Evolutionary conservation across 2,113 vertebrate genomes (phyloP).

Genomic region (Leptobrachium ailaonicum): DNA sequence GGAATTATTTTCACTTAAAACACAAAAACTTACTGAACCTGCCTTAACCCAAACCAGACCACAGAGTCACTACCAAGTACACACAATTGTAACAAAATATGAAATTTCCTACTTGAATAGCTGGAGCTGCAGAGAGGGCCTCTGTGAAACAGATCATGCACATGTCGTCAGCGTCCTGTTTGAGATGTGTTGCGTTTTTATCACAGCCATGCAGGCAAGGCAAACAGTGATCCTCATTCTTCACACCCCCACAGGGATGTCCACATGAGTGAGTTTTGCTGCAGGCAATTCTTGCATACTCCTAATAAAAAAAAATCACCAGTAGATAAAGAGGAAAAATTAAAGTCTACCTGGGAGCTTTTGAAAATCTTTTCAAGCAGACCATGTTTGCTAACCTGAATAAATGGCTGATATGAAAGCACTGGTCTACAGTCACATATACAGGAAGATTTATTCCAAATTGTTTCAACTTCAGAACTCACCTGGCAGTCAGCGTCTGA

Average conservation of each 20-base stretch:
- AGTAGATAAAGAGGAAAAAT: too few relatives aligned
- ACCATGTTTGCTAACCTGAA: too few relatives aligned
- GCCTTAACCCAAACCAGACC: too few relatives aligned
- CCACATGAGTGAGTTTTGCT: constrained; percentile 93
- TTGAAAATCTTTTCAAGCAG: too few relatives aligned
- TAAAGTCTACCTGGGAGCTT: too few relatives aligned
- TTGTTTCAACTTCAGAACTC: constrained; percentile 20
- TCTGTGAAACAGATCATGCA: constrained; percentile 99
- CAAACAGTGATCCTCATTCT: constrained; percentile 89
- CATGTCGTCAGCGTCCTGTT: constrained; percentile 98
- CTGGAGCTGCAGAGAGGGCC: constrained; percentile 94
- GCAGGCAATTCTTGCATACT: constrained; percentile 93
- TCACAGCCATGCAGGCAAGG: constrained; percentile 95
- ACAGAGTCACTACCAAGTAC: too few relatives aligned
- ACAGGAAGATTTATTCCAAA: background rate
- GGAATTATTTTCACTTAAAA: too few relatives aligned
- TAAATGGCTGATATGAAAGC: too few relatives aligned
- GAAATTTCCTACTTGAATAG: constrained; percentile 80
- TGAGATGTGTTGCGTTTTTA: constrained; percentile 82
- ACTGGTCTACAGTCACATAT: too few relatives aligned
- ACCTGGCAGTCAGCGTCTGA: constrained; percentile 96
- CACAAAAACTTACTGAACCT: too few relatives aligned
- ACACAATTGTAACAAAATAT: too few relatives aligned
- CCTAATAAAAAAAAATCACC: constrained; percentile 63
- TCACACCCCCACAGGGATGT: constrained; percentile 93